These are phyloP conservation scores for Amblyopsis rosae DNA, from an alignment of 2,113 vertebrate genomes.

Conservation along the genomic window DNA sequence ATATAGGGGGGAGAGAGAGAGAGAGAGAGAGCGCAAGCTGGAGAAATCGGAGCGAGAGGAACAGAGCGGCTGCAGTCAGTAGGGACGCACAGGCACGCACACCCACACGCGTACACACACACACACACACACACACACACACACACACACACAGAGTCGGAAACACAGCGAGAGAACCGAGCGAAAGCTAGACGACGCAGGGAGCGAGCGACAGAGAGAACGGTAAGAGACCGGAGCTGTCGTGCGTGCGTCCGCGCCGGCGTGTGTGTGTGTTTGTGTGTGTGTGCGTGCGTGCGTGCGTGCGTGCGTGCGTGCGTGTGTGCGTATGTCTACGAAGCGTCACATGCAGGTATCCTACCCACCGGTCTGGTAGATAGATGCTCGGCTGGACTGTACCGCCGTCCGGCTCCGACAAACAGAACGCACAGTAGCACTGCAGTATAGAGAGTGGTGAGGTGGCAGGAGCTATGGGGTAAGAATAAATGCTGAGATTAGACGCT, in stretches of 20 bases:
- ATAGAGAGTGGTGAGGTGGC: slow-evolving; percentile 17
- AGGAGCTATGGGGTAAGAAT: slow-evolving; percentile 34
- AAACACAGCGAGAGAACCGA: slow-evolving; percentile 22
- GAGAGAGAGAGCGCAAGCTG: slow-evolving; percentile 35
- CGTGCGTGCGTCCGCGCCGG: too few relatives aligned
- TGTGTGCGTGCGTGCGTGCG: too few relatives aligned
- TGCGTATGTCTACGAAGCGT: too few relatives aligned
- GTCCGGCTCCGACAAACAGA: too few relatives aligned
- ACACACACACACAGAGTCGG: slow-evolving; percentile 24
- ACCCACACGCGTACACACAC: slow-evolving; percentile 16
- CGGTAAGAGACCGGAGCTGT: slow-evolving; percentile 39
- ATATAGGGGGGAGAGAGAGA: slow-evolving; percentile 17
- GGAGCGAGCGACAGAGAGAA: slow-evolving; percentile 44
- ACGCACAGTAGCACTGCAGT: slow-evolving; percentile 31
- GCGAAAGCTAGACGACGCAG: slow-evolving; percentile 27
- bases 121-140: slow-evolving; percentile 37
- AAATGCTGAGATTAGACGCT: background rate
- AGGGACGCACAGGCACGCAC: slow-evolving; percentile 33
- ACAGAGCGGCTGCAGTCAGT: slow-evolving; percentile 62
- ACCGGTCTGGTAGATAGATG: too few relatives aligned
- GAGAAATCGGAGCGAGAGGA: slow-evolving; percentile 58
- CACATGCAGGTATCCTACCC: too few relatives aligned
- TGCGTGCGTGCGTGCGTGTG: too few relatives aligned
- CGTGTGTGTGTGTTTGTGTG: too few relatives aligned
- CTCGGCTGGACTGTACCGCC: too few relatives aligned